These are phyloP conservation scores for Ahaetulla prasina DNA, from an alignment of 2,113 vertebrate species.

Conservation along the genomic window DNA sequence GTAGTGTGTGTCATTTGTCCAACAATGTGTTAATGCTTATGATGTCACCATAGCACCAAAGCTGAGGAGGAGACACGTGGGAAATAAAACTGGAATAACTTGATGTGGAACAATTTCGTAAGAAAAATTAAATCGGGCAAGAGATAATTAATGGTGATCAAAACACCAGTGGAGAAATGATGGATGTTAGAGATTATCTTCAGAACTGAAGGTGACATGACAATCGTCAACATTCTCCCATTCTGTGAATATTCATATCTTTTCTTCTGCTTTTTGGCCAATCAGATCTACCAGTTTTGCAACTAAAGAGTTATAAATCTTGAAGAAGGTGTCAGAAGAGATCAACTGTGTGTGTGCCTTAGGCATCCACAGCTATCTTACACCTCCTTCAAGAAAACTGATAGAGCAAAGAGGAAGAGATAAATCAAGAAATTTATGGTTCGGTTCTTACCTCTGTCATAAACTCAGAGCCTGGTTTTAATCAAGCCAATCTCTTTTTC, in stretches of 20 bases:
- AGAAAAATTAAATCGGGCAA: not conserved
- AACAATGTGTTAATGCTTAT: not conserved
- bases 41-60: not conserved
- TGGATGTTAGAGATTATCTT: not conserved
- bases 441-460: not conserved
- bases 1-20: not conserved
- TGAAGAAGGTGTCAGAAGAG: not conserved
- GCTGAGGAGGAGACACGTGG: too few relatives aligned
- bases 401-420: not conserved
- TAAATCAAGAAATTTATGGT: not conserved
- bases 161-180: not conserved
- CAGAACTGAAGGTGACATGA: not conserved
- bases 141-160: not conserved
- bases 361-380: not conserved
- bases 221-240: not conserved
- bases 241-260: not conserved
- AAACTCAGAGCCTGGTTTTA: not conserved
- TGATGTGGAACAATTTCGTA: not conserved
- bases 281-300: not conserved
- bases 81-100: not conserved
- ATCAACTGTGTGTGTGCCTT: not conserved
- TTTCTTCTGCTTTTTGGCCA: not conserved
- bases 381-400: not conserved
- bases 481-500: not conserved
- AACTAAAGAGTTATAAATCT: not conserved